Percentiles rank a stretch among this genome's conserved stretches.
phyloP scores from a whole-genome alignment of 2,888 invertebrate species.

The Lycocerus yunnanus region DNA sequence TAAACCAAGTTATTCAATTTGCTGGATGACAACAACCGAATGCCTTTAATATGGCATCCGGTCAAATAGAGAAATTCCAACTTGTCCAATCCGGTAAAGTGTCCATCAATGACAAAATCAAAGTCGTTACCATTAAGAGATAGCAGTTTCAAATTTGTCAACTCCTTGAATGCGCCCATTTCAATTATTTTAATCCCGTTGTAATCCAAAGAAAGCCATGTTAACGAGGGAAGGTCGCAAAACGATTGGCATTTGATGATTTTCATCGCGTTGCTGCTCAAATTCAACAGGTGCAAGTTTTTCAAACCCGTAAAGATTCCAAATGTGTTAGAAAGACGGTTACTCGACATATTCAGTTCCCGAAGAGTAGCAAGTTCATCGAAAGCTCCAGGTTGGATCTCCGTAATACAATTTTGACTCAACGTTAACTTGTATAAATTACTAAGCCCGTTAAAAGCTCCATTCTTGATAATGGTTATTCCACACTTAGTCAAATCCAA shows the following conservation, averaged over 20 bases:
- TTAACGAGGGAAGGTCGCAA: background rate
- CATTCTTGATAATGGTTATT: background rate
- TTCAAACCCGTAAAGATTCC: background rate
- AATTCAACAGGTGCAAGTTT: background rate
- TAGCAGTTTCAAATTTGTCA: background rate
- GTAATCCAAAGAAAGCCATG: background rate
- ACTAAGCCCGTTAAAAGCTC: background rate
- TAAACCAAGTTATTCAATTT: background rate
- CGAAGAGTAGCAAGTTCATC: background rate
- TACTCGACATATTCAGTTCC: background rate
- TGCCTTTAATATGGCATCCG: background rate
- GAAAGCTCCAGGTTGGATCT: background rate
- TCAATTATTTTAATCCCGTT: background rate
- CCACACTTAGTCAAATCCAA: background rate
- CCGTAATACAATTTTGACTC: background rate
- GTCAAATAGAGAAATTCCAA: background rate
- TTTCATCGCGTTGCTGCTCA: background rate
- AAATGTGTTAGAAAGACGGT: background rate
- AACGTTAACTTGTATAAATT: background rate
- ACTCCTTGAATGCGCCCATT: background rate
- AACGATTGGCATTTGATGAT: background rate
- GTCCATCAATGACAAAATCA: background rate
- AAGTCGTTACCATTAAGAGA: background rate
- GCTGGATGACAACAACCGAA: background rate
- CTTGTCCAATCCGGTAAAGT: background rate